Conservation (phyloP, 2,888 invertebrate species). For the Ashinkailepas kermadecensis region DNA sequence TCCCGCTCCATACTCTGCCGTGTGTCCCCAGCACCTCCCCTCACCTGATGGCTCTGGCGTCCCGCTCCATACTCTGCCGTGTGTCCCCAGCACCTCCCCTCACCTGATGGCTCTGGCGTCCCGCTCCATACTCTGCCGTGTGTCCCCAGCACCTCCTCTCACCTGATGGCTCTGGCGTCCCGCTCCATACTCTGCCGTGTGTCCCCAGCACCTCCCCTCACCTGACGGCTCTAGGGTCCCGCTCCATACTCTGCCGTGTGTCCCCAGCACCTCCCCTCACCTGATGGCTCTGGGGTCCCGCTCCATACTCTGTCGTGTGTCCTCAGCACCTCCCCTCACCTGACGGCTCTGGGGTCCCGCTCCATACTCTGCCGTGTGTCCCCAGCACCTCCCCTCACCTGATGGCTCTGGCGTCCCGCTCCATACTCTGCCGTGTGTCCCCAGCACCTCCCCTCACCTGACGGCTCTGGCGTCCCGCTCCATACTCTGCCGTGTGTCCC, state of each 20-base stretch:
- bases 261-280: no score
- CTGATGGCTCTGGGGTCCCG: no score
- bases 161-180: background rate
- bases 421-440: background rate
- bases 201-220: no score
- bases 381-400: background rate
- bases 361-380: background rate
- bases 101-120: background rate
- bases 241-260: no score
- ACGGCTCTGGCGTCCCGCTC: no score
- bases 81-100: no score
- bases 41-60: no score
- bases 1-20: no score
- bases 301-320: background rate
- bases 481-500: no score
- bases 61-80: background rate
- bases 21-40: no score
- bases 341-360: background rate
- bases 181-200: background rate
- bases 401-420: background rate
- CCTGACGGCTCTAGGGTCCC: no score
- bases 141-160: background rate
- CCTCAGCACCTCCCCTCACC: background rate
- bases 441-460: no score
- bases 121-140: background rate